Base-by-base conservation (phyloP, 1,140 invertebrate species). In the Heliconius eleuchia region DNA sequence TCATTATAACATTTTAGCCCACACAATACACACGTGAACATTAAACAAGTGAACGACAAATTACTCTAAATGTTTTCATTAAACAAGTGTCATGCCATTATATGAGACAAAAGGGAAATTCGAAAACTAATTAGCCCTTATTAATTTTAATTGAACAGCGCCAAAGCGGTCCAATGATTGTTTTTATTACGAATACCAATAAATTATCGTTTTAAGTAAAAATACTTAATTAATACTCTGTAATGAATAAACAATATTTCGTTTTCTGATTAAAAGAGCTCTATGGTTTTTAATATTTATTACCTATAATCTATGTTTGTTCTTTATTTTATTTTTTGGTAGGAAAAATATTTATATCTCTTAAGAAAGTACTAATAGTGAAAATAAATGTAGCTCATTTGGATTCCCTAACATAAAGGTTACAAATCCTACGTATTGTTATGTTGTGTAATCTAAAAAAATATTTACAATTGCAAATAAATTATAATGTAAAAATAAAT, bases 61-160 rank as follows among this genome's bases (percentile, higher is more conserved):
- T 66, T 66, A 66, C 60, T 66, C 60, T 66, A 66, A 66, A 66
- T 39, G 39, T 76, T 46, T 46, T 50, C 71, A 79, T 74, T 34
- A 71, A 50, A 71, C 46, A 42, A 55, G 16, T 74, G 60, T 30
- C 73, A n/a, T 73, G 55, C 27, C 60, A 66, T 74, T 34, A 66
- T 27, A 50, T 30, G n/a, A 71, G 27, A 23, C 66, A 77, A 77
- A 79, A 74, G 66, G 77, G 55, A 42, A 80, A 74, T 76, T 76
- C 74, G 71, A 23, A 76, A 80, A 80, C 73, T 80, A 80, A 80
- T 80, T 80, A 80, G 76, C 79, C 73, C 71, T 66, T 80, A 76
- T 80, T 80, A 76, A 76, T 80, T 80, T 76, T 73, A 80, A 80
- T 80, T 73, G 79, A 76, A 76, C 79, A 57, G 60, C 71, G 34